Base-by-base conservation (phyloP, 2,797 vertebrate species). In the Bryconaethiops microstoma region DNA sequence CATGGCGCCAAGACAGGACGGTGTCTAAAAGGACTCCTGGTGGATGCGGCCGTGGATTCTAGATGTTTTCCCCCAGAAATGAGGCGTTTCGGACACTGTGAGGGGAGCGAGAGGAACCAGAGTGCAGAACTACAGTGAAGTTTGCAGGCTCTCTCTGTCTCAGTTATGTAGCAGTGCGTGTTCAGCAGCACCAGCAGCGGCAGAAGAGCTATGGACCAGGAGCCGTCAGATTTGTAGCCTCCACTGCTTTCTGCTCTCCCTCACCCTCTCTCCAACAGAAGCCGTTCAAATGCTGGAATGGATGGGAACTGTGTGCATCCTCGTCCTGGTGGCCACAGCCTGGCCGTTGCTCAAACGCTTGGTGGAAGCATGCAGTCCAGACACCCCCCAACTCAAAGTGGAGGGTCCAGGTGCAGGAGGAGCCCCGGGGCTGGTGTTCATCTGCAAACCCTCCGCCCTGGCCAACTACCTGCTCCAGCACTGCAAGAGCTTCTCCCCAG, bases 371-470 rank as follows among this genome's bases (percentile, higher is more conserved):
- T 40, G 29, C 25, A n/a, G 35, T 40, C 40, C 63, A 40, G 16
- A 39, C 6, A 4, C 17, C 63, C 14, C 17, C 35, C 25, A 64
- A 23, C 57, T 21, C 57, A 60, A 60, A 23, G 68, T 19, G 19
- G 71, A 60, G 25, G 81, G 52, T 23, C 42, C 77, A 67, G 84
- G n/a, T 29, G 81, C 83, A 74, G n/a, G n/a, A 25, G 21, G 25
- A 64, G 35, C 63, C 4, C 63, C 63, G 73, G 85, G 86, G 29
- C 86, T 4, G 92, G 88, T 85, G 4, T 90, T 95, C 0, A 80
- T 95, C 64, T 95, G 94, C 91, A 96, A 96, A 78, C 94, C 95
- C 5, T 96, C 95, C 0, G 93, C 95, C 0, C 87, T 96, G 79
- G 95, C 95, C 76, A 94, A 94, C 88, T 95, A 95, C 62, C 93